Base-by-base conservation (phyloP, 2,113 vertebrate genomes). In the Brachyistius frenatus region DNA sequence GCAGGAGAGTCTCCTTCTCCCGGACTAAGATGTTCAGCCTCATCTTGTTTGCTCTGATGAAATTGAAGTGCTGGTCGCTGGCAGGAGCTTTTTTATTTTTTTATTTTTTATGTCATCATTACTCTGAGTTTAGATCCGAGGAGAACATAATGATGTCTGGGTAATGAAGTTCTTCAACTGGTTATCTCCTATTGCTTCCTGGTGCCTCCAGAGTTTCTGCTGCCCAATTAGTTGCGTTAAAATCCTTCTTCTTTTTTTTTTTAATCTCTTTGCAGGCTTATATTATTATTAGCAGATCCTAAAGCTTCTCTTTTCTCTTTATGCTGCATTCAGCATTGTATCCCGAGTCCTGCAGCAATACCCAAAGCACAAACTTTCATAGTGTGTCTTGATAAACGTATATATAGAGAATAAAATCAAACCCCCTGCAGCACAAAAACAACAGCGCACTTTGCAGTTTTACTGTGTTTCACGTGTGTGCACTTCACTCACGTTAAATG, bases 1-100 rank as follows among this genome's bases (percentile, higher is more conserved):
- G 23, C 23, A 23, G 23, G 23, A 23, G 23, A 23, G 23, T 23
- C 23, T 23, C 46, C 31, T 39, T 13, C 50, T 68, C 47, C 23
- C 23, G 23, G 23, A 41, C 33, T 44, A 54, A 50, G 16, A 44
- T 36, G 16, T 13, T 14, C 30, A 15, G 36, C 1, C 14, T 68
- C 46, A 41, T 77, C 50, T 52, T 11, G 4, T 80, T 58, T 80
- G 76, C 76, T 46, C 23, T 44, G 55, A 47, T 61, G 49, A 62
- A 65, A 73, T 50, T 47, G 50, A 67, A 13, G 49, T 1, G 15
- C 56, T 66, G 11, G 23, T 63, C 67, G 30, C 57, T 7, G 36
- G 53, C 64, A 50, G 65, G 41, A 30, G 61, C 56, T 36, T 53
- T 58, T 52, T 15, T 7, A 76, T 23, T 23, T 23, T 23, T 23